Conservation (phyloP, 2,113 vertebrate species). For the Atherinomorus stipes region DNA sequence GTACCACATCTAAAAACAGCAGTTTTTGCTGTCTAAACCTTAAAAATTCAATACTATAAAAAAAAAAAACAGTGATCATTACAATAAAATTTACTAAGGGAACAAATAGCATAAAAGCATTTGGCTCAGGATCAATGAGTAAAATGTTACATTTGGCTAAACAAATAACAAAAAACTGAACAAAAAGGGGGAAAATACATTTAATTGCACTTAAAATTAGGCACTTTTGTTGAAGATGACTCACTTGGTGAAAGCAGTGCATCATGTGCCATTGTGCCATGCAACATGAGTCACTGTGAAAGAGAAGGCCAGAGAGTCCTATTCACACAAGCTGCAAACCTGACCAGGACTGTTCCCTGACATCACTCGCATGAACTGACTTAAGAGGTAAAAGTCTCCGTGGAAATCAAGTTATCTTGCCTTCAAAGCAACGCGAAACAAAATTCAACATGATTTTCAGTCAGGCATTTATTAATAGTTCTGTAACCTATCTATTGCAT, state of each 20-base stretch:
- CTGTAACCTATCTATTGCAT: constrained; percentile 18
- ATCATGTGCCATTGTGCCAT: constrained; percentile 77
- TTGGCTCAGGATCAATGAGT: not conserved
- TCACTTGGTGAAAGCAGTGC: constrained; percentile 78
- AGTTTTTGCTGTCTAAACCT: too few species aligned
- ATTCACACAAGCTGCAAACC: constrained; percentile 47
- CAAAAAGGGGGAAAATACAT: not conserved
- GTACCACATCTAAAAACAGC: too few species aligned
- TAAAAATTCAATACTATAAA: too few species aligned
- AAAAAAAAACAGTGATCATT: too few species aligned
- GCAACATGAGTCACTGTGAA: constrained; percentile 76
- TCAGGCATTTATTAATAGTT: constrained; percentile 6
- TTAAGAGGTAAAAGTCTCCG: not conserved
- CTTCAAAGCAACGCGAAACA: too few species aligned
- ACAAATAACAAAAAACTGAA: constrained; percentile 16
- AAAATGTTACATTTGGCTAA: constrained; percentile 24
- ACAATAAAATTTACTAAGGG: too few species aligned
- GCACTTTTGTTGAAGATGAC: constrained; percentile 74
- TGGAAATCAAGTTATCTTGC: too few species aligned
- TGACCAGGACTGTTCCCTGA: constrained; percentile 37
- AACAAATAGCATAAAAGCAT: too few species aligned
- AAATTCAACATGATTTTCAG: constrained; percentile 1
- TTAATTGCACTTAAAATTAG: constrained; percentile 51
- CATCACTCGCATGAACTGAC: constrained; percentile 40
- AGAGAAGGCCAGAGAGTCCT: constrained; percentile 53